Base-by-base conservation (phyloP, 2,888 invertebrate genomes). In the Synergus itoensis region DNA sequence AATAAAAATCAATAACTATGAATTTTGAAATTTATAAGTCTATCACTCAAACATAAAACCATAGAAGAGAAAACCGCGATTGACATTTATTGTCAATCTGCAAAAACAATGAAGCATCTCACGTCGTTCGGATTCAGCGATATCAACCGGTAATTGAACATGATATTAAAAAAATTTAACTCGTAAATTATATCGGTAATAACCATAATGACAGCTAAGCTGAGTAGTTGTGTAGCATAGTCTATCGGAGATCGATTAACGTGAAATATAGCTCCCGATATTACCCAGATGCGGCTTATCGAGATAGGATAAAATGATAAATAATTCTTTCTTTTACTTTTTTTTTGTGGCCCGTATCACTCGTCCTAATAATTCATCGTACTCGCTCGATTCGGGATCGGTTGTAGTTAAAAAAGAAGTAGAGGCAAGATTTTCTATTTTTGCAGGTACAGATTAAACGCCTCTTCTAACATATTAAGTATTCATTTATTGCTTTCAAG, bases 231-330 rank as follows among this genome's bases (percentile, higher is more conserved):
- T 36, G 60, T 69, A 45, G n/a, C 36, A 5, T 65, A 40, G 60
- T 76, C 40, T 45, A 79, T 82, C 73, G 77, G 41, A 79, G 77
- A 83, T 82, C 83, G 83, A 83, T 83, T 83, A 83, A 83, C 79
- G 79, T 82, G 83, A 83, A 83, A 83, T 83, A 82, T 80, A 82
- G 78, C 80, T 82, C 14, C 78, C 77, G 62, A 83, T 82, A 82
- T 81, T 83, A 79, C 81, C 77, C 43, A 69, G 16, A 36, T 69
- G 48, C 48, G 67, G 77, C 78, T 79, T 80, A 78, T 80, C 41
- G 18, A 69, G 65, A 60, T 63, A 76, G 63, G 12, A 67, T 77
- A 63, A 60, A 64, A 36, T 77, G 76, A 80, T 82, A 79, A 82
- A 82, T 80, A 77, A 76, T 53, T 57, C 76, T 43, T 69, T 36